Conservation (phyloP, 2,888 invertebrate genomes). For the Globia sparganii region DNA sequence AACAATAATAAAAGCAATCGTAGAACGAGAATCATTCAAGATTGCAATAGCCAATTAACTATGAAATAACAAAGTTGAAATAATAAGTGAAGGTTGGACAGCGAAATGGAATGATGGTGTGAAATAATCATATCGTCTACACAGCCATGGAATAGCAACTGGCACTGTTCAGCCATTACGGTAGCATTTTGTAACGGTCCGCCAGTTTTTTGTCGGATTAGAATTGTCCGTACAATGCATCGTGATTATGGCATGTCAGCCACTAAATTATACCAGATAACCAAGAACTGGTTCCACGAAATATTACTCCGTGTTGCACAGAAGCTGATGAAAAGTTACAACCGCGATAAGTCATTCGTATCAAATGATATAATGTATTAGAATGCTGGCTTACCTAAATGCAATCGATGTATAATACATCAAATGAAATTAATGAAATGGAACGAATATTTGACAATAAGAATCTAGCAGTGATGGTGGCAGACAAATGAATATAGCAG, state of each 20-base stretch:
- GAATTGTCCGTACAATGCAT: constrained; percentile 75
- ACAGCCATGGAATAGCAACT: constrained; percentile 46
- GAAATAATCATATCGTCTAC: constrained; percentile 55
- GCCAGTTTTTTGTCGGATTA: constrained; percentile 73
- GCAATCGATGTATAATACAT: constrained; percentile 48
- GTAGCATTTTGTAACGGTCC: constrained; percentile 73
- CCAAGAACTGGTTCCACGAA: constrained; percentile 57
- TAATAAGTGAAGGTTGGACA: constrained; percentile 50
- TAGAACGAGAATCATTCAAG: constrained; percentile 31
- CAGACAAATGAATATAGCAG: constrained; percentile 21
- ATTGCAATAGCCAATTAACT: constrained; percentile 51
- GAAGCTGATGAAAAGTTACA: constrained; percentile 62
- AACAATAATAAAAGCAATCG: constrained; percentile 37
- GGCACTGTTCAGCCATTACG: constrained; percentile 66
- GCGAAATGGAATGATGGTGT: constrained; percentile 55
- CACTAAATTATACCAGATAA: constrained; percentile 72
- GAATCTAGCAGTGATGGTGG: constrained; percentile 27
- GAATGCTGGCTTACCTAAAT: constrained; percentile 72
- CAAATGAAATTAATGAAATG: constrained; percentile 54
- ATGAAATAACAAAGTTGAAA: constrained; percentile 46
- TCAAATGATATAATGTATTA: constrained; percentile 73
- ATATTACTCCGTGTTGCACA: constrained; percentile 60
- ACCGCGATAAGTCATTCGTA: constrained; percentile 68
- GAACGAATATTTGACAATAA: constrained; percentile 47
- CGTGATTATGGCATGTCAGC: constrained; percentile 76